Evolutionary conservation across 2,888 invertebrate species (phyloP).

Genomic region (Macrosoma leucophasiata): DNA sequence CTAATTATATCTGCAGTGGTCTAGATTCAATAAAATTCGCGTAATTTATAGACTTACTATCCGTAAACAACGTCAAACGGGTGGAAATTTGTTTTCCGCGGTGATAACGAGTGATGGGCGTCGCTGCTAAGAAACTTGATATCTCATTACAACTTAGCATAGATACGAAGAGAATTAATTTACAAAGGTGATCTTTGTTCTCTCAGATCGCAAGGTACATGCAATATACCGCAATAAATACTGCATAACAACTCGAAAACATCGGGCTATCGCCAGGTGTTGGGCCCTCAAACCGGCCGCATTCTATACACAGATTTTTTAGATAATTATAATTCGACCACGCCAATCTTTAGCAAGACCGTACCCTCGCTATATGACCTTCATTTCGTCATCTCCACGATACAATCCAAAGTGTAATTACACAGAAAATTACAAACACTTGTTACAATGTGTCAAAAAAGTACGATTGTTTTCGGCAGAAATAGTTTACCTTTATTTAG

Average conservation of each 20-base stretch:
- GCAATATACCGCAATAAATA: constrained; percentile 17
- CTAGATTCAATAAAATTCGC: background rate
- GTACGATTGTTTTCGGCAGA: constrained; percentile 61
- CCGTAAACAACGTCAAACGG: constrained; percentile 19
- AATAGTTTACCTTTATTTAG: constrained; percentile 75
- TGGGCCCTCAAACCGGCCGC: constrained; percentile 48
- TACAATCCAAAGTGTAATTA: constrained; percentile 43
- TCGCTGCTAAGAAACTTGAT: constrained; percentile 24
- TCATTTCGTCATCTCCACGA: constrained; percentile 40
- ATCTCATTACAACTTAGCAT: constrained; percentile 32
- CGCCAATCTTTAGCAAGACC: constrained; percentile 46
- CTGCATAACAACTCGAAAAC: constrained; percentile 33
- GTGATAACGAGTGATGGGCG: constrained; percentile 28
- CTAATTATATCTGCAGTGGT: constrained; percentile 4
- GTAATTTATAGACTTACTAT: constrained; percentile 19
- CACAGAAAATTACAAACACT: constrained; percentile 67
- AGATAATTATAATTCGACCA: constrained; percentile 63
- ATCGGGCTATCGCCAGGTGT: constrained; percentile 39
- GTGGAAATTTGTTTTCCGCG: constrained; percentile 22
- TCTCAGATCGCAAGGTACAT: constrained; percentile 9
- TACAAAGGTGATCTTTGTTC: constrained; percentile 19
- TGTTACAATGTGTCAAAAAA: constrained; percentile 70
- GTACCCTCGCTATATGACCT: constrained; percentile 51
- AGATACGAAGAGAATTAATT: constrained; percentile 30
- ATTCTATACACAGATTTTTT: constrained; percentile 41